A percentile compares a stretch with the other conserved stretches of the same genome.
Conservation (phyloP, 1,140 invertebrate species). For the Chrysomallon squamiferum region DNA sequence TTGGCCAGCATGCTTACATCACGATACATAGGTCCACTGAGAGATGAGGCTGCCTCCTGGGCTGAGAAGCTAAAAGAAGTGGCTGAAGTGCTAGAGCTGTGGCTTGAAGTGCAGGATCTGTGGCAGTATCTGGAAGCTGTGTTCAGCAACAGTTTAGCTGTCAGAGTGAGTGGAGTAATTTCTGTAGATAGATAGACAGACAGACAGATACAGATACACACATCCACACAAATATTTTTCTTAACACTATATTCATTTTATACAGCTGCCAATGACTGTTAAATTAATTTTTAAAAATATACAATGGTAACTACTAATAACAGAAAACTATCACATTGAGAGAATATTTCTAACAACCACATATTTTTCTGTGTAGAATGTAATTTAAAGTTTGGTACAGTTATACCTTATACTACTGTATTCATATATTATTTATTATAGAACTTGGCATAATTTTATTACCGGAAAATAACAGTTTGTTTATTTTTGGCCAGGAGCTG, state of each 20-base stretch:
- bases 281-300: not conserved
- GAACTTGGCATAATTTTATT: too few relatives aligned
- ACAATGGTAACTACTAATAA: too few relatives aligned
- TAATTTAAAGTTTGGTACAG: too few relatives aligned
- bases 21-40: conserved; percentile 57
- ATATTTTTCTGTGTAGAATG: too few relatives aligned
- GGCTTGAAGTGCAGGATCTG: conserved; percentile 63
- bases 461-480: not conserved
- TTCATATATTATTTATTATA: too few relatives aligned
- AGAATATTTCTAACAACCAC: too few relatives aligned
- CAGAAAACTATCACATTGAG: too few relatives aligned
- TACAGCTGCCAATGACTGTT: not conserved
- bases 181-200: too few relatives aligned
- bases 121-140: conserved; percentile 64
- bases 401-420: too few relatives aligned
- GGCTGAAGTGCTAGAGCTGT: conserved; percentile 60
- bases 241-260: too few relatives aligned
- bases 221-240: too few relatives aligned
- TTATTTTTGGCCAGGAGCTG: conserved; percentile 46
- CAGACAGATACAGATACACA: too few relatives aligned
- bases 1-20: conserved; percentile 62
- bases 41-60: conserved; percentile 62
- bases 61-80: conserved; percentile 64
- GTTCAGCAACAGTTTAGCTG: conserved; percentile 52
- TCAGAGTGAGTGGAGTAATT: conserved; percentile 36